Conservation (phyloP, 2,888 invertebrate genomes). For the Drosophila helvetica region DNA sequence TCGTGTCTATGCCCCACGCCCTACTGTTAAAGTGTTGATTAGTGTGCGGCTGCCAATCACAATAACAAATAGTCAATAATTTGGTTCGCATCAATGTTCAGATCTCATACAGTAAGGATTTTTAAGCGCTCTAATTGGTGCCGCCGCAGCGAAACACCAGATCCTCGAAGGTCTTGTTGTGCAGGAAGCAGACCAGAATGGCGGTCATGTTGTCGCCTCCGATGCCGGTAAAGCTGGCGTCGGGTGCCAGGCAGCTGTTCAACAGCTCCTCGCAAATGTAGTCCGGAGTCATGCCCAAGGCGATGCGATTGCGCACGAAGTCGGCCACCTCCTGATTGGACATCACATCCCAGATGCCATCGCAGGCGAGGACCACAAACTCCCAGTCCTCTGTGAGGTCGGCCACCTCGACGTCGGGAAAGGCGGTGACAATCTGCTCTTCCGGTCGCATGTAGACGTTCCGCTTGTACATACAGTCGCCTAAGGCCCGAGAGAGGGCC, state of each 20-base stretch:
- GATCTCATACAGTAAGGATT: neutral
- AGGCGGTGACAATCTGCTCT: slow-evolving; percentile 99
- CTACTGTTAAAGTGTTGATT: too few relatives aligned
- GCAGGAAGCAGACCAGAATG: slow-evolving; percentile 90
- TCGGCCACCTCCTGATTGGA: slow-evolving; percentile 95
- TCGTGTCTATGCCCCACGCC: too few relatives aligned
- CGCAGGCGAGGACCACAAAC: slow-evolving; percentile 98
- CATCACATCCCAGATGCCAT: slow-evolving; percentile 99
- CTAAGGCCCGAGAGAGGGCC: slow-evolving; percentile 96
- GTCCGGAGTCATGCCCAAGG: slow-evolving; percentile 93
- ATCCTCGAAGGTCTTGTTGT: slow-evolving; percentile 82
- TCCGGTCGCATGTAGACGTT: slow-evolving; percentile 93
- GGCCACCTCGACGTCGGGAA: slow-evolving; percentile 94
- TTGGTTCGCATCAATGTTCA: neutral
- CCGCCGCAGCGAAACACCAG: slow-evolving; percentile 77
- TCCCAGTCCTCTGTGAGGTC: slow-evolving; percentile 94
- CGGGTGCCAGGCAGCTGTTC: slow-evolving; percentile 97
- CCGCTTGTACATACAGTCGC: slow-evolving; percentile 98
- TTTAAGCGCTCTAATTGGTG: neutral
- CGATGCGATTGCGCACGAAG: slow-evolving; percentile 93
- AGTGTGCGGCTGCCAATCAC: too few relatives aligned
- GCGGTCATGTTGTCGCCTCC: slow-evolving; percentile 99
- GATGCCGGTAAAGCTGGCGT: slow-evolving; percentile 96
- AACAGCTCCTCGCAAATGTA: slow-evolving; percentile 98
- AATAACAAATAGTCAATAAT: too few relatives aligned